Evolutionary conservation across 2,888 invertebrate species (phyloP).

Genomic region (Lordiphosa andalusiaca): DNA sequence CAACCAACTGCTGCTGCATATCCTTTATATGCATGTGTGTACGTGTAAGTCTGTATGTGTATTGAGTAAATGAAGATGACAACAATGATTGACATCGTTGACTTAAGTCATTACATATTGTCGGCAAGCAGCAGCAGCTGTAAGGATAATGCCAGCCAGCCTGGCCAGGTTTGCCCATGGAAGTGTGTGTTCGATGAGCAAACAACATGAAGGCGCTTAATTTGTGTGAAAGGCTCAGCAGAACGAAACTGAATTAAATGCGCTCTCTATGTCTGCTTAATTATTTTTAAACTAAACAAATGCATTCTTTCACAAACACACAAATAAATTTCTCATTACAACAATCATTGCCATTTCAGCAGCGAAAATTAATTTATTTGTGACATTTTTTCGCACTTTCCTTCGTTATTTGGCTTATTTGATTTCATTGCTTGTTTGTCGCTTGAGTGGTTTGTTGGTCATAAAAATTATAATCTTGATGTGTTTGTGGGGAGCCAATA

Average conservation of each 20-base stretch:
- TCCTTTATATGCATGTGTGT: constrained; percentile 11
- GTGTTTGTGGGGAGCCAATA: constrained; percentile 47
- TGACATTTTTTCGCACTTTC: constrained; percentile 35
- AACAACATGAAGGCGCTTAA: constrained; percentile 44
- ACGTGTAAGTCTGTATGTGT: constrained; percentile 18
- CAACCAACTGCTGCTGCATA: constrained; percentile 22
- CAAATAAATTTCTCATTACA: constrained; percentile 56
- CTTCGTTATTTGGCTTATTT: constrained; percentile 44
- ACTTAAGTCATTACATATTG: constrained; percentile 67
- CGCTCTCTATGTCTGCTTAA: constrained; percentile 32
- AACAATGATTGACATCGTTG: constrained; percentile 65
- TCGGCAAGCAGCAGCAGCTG: constrained; percentile 41
- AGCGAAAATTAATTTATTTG: constrained; percentile 58
- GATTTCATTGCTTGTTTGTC: constrained; percentile 65
- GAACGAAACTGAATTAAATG: constrained; percentile 28
- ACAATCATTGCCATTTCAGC: constrained; percentile 69
- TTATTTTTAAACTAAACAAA: constrained; percentile 59
- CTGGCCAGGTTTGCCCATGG: constrained; percentile 9
- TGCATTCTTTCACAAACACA: constrained; percentile 28
- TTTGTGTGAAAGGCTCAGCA: constrained; percentile 49
- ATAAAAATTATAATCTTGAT: constrained; percentile 67
- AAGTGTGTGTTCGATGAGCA: constrained; percentile 28
- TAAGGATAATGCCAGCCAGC: constrained; percentile 10
- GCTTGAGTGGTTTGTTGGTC: constrained; percentile 53
- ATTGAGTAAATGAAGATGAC: constrained; percentile 67